Conservation (phyloP, 2,113 vertebrate genomes). For the Climacteris rufus region DNA sequence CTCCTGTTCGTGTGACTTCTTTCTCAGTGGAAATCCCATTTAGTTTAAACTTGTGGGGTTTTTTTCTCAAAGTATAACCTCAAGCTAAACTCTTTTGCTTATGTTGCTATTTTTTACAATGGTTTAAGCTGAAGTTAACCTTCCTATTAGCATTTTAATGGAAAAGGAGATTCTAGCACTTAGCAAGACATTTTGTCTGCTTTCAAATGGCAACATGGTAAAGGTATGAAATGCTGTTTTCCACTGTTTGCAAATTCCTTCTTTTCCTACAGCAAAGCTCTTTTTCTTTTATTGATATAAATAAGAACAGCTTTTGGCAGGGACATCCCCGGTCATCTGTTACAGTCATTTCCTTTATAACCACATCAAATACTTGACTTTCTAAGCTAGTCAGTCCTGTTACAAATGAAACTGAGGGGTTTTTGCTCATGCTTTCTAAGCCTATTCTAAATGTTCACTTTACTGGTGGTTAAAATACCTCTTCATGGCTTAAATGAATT, state of each 20-base stretch:
- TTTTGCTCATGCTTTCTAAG: background rate
- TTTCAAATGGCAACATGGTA: slow-evolving; percentile 48
- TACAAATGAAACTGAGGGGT: background rate
- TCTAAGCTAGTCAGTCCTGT: background rate
- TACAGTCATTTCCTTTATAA: background rate
- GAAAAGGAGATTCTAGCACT: slow-evolving; percentile 33
- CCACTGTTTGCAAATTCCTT: slow-evolving; percentile 30
- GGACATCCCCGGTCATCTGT: background rate
- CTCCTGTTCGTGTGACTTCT: slow-evolving; percentile 3
- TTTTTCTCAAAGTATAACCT: slow-evolving; percentile 40
- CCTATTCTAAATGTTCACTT: background rate
- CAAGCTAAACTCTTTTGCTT: slow-evolving; percentile 47
- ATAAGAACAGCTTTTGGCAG: background rate
- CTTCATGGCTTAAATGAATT: background rate
- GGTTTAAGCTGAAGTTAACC: slow-evolving; percentile 61
- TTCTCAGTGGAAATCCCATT: slow-evolving; percentile 36
- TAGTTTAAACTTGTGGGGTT: background rate
- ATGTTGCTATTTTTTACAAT: slow-evolving; percentile 4
- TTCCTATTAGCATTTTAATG: slow-evolving; percentile 72
- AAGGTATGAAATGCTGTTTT: slow-evolving; percentile 43
- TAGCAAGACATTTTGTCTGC: slow-evolving; percentile 49
- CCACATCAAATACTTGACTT: background rate
- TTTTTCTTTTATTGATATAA: background rate
- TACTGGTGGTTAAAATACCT: background rate
- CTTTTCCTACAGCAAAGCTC: background rate